A percentile compares a stretch with the other conserved stretches of the same genome.
Evolutionary conservation across 2,797 vertebrate genomes (phyloP).

Genomic region (Pogoniulus pusillus): DNA sequence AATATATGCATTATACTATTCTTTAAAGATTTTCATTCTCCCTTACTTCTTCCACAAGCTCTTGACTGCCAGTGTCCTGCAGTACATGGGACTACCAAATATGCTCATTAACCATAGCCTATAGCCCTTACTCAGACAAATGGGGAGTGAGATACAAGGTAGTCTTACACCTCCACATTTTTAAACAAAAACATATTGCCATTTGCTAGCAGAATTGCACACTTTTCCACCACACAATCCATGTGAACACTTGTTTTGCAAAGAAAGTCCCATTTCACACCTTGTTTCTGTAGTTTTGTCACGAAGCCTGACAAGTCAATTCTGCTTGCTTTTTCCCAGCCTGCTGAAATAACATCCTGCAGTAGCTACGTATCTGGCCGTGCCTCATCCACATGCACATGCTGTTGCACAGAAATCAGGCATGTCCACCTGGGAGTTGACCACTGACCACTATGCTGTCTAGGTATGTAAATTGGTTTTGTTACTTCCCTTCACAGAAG

Average conservation of each 20-base stretch:
- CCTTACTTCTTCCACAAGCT: neutral
- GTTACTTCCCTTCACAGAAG: neutral
- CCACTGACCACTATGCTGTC: neutral
- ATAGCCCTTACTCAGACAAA: neutral
- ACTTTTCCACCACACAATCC: neutral
- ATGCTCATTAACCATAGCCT: accelerated
- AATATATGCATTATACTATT: no score
- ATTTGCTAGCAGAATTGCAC: neutral
- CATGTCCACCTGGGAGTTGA: neutral
- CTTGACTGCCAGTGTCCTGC: neutral
- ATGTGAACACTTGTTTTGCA: neutral
- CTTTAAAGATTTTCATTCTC: neutral
- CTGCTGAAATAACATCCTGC: neutral
- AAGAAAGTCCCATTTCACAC: neutral
- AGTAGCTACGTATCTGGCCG: no score
- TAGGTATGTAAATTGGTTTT: neutral
- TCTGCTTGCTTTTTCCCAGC: neutral
- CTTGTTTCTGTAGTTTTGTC: neutral
- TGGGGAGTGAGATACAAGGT: neutral
- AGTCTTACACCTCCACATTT: neutral
- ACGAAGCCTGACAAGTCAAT: neutral
- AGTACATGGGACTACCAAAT: neutral
- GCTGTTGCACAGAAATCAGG: neutral
- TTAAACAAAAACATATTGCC: neutral
- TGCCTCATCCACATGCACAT: neutral